A percentile compares a stretch with the other conserved stretches of the same genome.
Conservation (phyloP, 2,113 vertebrate genomes). For the Todiramphus saurophagus region DNA sequence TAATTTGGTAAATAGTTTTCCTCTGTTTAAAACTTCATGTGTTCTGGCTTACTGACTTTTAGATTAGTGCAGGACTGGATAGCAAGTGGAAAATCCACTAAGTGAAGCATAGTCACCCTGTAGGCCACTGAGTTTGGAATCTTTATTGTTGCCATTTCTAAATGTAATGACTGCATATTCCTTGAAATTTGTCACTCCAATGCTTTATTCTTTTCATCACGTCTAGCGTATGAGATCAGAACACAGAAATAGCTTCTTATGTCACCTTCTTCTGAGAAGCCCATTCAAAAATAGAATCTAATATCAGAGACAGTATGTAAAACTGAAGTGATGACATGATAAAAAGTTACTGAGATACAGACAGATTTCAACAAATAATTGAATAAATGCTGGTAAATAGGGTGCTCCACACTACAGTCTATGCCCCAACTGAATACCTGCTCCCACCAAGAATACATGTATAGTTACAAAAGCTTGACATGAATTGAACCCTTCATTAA, state of each 20-base stretch:
- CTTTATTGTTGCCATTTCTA: constrained; percentile 51
- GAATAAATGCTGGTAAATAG: not conserved
- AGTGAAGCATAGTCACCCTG: constrained; percentile 59
- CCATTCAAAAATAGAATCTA: constrained; percentile 6
- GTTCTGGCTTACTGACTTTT: constrained; percentile 58
- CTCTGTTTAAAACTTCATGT: constrained; percentile 58
- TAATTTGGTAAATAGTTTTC: constrained; percentile 57
- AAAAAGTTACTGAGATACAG: not conserved
- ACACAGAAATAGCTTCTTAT: constrained; percentile 44
- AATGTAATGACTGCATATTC: constrained; percentile 38
- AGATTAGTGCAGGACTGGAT: constrained; percentile 41
- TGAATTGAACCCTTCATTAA: not conserved
- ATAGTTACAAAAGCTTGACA: not conserved
- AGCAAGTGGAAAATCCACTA: constrained; percentile 66
- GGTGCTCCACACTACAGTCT: not conserved
- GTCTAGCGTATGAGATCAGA: constrained; percentile 26
- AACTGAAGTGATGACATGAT: not conserved
- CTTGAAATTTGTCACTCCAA: constrained; percentile 38
- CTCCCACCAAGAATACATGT: not conserved
- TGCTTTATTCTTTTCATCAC: constrained; percentile 43
- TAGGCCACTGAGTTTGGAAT: constrained; percentile 46
- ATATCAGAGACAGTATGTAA: not conserved
- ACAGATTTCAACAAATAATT: not conserved
- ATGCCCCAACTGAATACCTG: not conserved
- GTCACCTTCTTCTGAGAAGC: constrained; percentile 20